Base-by-base conservation (phyloP, 2,113 vertebrate species). In the Antigone vipio region DNA sequence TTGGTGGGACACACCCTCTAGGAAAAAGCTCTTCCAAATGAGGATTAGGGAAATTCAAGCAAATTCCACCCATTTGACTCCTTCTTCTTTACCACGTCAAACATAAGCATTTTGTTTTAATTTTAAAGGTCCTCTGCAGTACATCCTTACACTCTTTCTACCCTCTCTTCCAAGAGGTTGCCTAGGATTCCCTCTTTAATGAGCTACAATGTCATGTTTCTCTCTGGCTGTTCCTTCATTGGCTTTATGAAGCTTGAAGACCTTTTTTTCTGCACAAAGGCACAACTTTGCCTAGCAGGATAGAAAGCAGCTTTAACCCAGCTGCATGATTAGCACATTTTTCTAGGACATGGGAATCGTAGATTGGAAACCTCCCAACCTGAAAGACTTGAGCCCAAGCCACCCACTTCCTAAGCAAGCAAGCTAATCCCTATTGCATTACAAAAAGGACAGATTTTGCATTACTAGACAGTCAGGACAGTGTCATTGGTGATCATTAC, bases 361-460 rank as follows among this genome's bases (percentile, higher is more conserved):
- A 74, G 91, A 58, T 50, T 96, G 91, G 91, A 94, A 95, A 90
- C 50, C 47, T 91, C 91, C 85, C 88, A 95, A n/a, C 59, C 45
- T 59, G 55, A 32, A 20, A 88, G 42, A 71, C 86, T 93, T 74
- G 72, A 91, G 80, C 23, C 58, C 58, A 88, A 96, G 77, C 62
- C 67, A 91, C 59, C 38, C 79, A 86, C 71, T 35, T 88, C 59
- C 75, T 49, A 83, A 2, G 2, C 23, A 40, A 52, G 53, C 22
- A 83, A 66, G 47, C 18, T 58, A 84, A 95, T 88, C 30, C 27
- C 30, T 44, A 72, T 52, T 62, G 34, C 44, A 55, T 29, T 18
- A 34, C 34, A 69, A 42, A 92, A 96, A 72, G 20, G 26, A 53
- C 34, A 79, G 49, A 85, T 88, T 82, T 60, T 45, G 34, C 23